These are phyloP conservation scores for Pammene aurita DNA, from an alignment of 2,888 invertebrate genomes.

Conservation along the genomic window DNA sequence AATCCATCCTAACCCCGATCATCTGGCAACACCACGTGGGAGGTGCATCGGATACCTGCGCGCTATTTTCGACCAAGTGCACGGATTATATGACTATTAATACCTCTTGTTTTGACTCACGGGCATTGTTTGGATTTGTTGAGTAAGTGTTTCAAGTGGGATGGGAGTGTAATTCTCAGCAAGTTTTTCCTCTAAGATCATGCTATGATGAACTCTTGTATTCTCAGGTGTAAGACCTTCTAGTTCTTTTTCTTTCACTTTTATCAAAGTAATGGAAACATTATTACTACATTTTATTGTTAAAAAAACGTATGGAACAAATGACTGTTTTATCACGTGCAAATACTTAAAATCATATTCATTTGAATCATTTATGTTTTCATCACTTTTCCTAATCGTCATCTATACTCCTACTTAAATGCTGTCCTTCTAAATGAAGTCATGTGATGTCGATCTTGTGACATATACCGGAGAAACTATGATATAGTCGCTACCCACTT, in stretches of 20 bases:
- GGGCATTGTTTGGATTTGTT: slow-evolving; percentile 33
- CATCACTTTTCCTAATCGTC: not conserved
- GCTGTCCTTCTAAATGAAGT: not conserved
- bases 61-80: slow-evolving; percentile 36
- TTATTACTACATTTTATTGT: not conserved
- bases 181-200: not conserved
- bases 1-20: no score
- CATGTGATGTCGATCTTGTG: slow-evolving; percentile 21
- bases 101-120: slow-evolving; percentile 37
- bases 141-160: slow-evolving; percentile 15
- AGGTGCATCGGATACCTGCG: slow-evolving; percentile 31
- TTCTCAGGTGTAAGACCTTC: no score
- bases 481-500: not conserved
- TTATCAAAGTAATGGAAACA: no score
- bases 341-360: not conserved
- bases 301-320: not conserved
- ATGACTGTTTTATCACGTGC: not conserved
- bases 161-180: not conserved
- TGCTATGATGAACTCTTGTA: not conserved
- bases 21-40: not conserved
- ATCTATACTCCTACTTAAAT: slow-evolving; percentile 9
- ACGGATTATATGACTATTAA: slow-evolving; percentile 38
- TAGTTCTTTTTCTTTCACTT: no score
- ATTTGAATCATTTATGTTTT: slow-evolving; percentile 10
- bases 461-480: not conserved